Percentiles rank a stretch among this genome's conserved stretches.
Conservation (phyloP, 2,888 invertebrate genomes). For the Bimastos eiseni region DNA sequence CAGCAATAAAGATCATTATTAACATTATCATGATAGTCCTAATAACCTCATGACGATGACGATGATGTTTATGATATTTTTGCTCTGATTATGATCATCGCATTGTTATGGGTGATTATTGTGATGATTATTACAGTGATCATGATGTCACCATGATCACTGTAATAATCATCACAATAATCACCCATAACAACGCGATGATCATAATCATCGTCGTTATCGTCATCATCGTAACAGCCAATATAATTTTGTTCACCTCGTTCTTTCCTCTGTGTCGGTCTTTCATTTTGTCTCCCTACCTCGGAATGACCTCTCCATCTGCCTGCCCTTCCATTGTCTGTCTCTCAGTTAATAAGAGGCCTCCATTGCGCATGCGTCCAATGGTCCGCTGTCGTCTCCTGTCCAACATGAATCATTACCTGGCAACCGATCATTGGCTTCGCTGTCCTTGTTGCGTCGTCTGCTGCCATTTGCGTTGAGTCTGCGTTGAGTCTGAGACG, state of each 20-base stretch:
- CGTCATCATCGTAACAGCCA: too few species aligned
- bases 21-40: too few species aligned
- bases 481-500: neutral
- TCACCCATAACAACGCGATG: too few species aligned
- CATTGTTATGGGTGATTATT: too few species aligned
- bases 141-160: neutral
- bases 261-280: too few species aligned
- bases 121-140: too few species aligned
- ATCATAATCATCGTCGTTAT: too few species aligned
- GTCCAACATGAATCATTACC: neutral
- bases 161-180: neutral
- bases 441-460: neutral
- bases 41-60: too few species aligned
- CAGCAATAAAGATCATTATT: too few species aligned
- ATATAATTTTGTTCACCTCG: too few species aligned
- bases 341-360: neutral
- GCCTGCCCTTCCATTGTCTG: neutral
- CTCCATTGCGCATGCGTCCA: neutral
- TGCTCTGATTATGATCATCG: too few species aligned
- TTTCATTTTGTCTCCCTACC: neutral
- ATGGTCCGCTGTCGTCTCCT: neutral
- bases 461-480: neutral
- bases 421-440: neutral
- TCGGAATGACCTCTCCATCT: neutral
- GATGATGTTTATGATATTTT: too few species aligned